Percentiles rank a stretch among this genome's conserved stretches.
Conservation (phyloP, 2,113 vertebrate genomes). For the Pampusana beccarii region DNA sequence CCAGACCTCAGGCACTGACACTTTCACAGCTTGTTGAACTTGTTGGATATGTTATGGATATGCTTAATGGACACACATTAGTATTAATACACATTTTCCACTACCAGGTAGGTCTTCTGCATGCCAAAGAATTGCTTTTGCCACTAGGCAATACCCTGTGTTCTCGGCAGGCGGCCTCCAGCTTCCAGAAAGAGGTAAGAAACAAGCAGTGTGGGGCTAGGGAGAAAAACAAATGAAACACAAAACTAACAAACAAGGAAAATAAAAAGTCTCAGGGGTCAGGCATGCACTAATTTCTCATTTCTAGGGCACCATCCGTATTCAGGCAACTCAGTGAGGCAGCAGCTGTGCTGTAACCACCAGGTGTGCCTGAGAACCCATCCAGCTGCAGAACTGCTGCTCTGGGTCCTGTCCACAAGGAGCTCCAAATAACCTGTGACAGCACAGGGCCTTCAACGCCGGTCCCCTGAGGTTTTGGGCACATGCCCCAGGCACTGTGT, state of each 20-base stretch:
- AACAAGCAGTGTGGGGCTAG: no score
- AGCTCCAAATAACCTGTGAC: neutral
- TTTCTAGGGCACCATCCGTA: neutral
- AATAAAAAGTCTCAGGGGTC: no score
- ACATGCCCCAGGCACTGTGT: rapidly evolving
- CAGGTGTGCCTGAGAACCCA: neutral
- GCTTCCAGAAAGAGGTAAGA: no score
- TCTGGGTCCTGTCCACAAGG: neutral
- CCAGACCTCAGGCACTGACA: neutral
- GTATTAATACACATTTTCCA: neutral
- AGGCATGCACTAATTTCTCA: neutral
- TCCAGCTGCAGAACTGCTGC: neutral
- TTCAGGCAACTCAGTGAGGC: neutral
- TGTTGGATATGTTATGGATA: neutral
- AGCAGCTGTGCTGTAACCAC: rapidly evolving
- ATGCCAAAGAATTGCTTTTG: no score
- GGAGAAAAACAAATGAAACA: no score
- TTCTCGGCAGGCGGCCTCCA: no score
- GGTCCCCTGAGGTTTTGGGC: rapidly evolving
- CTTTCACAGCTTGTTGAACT: neutral
- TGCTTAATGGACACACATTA: rapidly evolving
- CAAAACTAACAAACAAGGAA: no score
- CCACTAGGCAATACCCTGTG: no score
- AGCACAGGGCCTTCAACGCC: neutral
- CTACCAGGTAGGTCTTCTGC: no score